Conservation (phyloP, 2,797 vertebrate species). For the Alcedo atthis region DNA sequence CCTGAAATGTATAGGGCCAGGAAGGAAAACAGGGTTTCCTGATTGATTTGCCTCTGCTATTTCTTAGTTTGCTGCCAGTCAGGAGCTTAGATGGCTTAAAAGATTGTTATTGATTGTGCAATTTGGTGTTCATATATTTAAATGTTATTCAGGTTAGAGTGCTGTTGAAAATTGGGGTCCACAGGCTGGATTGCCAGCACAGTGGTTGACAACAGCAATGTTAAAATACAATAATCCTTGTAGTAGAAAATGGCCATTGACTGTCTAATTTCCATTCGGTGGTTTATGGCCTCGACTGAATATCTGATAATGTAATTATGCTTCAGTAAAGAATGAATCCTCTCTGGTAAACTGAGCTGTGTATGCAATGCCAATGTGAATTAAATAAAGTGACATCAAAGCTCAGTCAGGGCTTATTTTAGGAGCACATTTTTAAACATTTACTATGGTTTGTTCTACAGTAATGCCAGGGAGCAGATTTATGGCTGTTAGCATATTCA, state of each 20-base stretch:
- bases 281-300: slow-evolving; percentile 77
- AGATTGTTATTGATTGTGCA: slow-evolving; percentile 71
- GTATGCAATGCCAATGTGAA: slow-evolving; percentile 70
- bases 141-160: slow-evolving; percentile 76
- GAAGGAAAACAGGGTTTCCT: slow-evolving; percentile 50
- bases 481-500: slow-evolving; percentile 69
- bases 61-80: slow-evolving; percentile 62
- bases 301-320: slow-evolving; percentile 79
- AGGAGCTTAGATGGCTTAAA: slow-evolving; percentile 59
- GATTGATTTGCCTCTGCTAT: slow-evolving; percentile 31
- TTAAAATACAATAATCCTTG: slow-evolving; percentile 73
- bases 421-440: slow-evolving; percentile 69
- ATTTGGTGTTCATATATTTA: slow-evolving; percentile 74
- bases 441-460: slow-evolving; percentile 71
- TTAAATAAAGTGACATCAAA: slow-evolving; percentile 74
- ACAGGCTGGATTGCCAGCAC: slow-evolving; percentile 46
- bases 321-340: slow-evolving; percentile 74
- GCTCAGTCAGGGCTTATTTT: slow-evolving; percentile 69
- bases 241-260: slow-evolving; percentile 72
- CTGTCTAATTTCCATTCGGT: slow-evolving; percentile 77
- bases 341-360: slow-evolving; percentile 72
- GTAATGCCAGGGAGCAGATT: slow-evolving; percentile 62
- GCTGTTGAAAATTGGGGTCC: slow-evolving; percentile 73
- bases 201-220: slow-evolving; percentile 65
- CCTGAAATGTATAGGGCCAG: not conserved